Percentiles rank a stretch among this genome's conserved stretches.
phyloP scores from a whole-genome alignment of 2,113 vertebrate species.

The Malurus elegans region DNA sequence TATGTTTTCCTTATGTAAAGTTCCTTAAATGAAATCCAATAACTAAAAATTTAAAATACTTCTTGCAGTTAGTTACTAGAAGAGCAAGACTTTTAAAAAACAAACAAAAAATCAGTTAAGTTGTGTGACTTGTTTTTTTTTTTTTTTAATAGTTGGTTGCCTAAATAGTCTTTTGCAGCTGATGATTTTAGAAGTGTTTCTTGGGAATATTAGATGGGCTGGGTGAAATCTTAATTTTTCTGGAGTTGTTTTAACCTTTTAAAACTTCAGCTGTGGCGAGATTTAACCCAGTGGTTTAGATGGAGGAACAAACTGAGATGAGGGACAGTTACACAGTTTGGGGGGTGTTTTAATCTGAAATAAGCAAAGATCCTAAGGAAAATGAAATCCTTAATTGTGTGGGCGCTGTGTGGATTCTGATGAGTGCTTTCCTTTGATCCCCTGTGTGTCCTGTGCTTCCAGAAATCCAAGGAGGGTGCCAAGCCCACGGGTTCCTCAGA shows the following conservation, averaged over 20 bases:
- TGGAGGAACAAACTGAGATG: background rate
- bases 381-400: rapidly evolving
- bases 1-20: background rate
- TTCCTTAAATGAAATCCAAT: background rate
- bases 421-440: background rate
- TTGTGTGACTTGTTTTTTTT: background rate
- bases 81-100: background rate
- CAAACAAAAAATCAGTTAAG: no score
- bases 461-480: background rate
- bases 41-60: background rate
- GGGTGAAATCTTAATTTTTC: background rate
- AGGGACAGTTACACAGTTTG: background rate
- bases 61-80: background rate
- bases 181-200: background rate
- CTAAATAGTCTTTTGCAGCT: background rate
- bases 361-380: background rate
- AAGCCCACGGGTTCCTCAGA: rapidly evolving
- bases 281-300: background rate
- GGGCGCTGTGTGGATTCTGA: rapidly evolving
- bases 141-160: background rate
- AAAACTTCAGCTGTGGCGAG: background rate
- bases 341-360: background rate
- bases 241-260: background rate
- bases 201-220: background rate
- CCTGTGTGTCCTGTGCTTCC: background rate